Evolutionary conservation across 37 sponge, comb jelly and placozoan genomes (phyloP).

Genomic region (Theonella swinhoei): DNA sequence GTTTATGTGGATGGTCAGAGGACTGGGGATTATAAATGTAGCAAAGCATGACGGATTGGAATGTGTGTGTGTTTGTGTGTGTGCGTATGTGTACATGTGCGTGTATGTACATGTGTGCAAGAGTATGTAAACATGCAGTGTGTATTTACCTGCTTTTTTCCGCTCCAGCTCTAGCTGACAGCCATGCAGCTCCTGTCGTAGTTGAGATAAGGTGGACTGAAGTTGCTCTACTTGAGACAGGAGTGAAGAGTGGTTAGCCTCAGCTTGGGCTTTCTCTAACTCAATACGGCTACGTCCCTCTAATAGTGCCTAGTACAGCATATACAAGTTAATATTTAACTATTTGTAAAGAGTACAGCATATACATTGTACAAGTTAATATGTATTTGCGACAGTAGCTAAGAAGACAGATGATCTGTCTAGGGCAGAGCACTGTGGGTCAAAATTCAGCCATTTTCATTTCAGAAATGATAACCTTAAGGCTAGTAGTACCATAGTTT

Average conservation of each 20-base stretch:
- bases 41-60: too few species aligned
- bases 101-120: neutral
- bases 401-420: too few species aligned
- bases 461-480: too few species aligned
- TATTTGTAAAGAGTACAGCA: too few species aligned
- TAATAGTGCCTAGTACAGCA: conserved; percentile 2
- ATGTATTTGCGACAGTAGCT: too few species aligned
- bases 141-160: neutral
- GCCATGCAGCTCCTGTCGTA: conserved; percentile 23
- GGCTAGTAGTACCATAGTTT: neutral
- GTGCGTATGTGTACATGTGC: neutral
- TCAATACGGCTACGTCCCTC: conserved; percentile 1
- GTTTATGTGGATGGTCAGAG: too few species aligned
- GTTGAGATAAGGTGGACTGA: conserved; percentile 6
- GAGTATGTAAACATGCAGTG: neutral
- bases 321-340: neutral
- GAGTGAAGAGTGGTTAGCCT: conserved; percentile 2
- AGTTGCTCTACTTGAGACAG: conserved; percentile 18
- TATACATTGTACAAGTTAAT: too few species aligned
- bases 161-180: conserved; percentile 21
- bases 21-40: too few species aligned
- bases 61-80: too few species aligned
- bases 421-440: too few species aligned
- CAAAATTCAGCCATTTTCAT: too few species aligned
- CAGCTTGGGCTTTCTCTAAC: conserved; percentile 11